Evolutionary conservation across 2,888 invertebrate genomes (phyloP), one percentile per base, ranked within the genome.

Genomic region (Odontomyia ornata): DNA sequence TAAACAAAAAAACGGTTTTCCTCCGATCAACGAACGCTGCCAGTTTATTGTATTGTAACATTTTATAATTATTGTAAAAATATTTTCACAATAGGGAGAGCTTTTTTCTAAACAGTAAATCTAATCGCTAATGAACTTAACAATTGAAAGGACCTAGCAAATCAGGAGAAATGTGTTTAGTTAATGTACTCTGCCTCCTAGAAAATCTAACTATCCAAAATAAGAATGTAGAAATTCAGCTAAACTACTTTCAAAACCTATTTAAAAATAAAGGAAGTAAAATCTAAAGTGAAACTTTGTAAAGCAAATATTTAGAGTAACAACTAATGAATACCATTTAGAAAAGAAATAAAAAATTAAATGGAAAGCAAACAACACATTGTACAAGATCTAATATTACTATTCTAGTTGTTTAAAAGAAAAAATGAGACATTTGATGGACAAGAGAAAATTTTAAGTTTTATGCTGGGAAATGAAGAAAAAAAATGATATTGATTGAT

Each of bases 11-110:
- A 36, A 65, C 65, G 65, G 36, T 65, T 65, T 72, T 72, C 71
- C 71, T 72, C 71, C 71, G 71, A 72, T 72, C n/a, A 72, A 72
- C 52, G 30, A 72, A 72, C 30, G 71, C 71, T 72, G 71, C 71
- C 71, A 72, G 71, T 56, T 46, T 47, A 72, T 56, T 67, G 30
- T 64, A 30, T 72, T 69, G 46, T 52, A 25, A 21, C 36, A 36
- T 36, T 36, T 3, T 36, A 36, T n/a, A n/a, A n/a, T n/a, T n/a
- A 36, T 36, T 36, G 36, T 36, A 36, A 36, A 36, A 27, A 28
- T 28, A 11, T 52, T 28, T 72, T 27, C n/a, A 52, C 4, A 18
- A 30, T 36, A 65, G 1, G 18, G 65, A 18, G 36, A 1, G 23
- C 18, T n/a, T 65, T 65, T 62, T 65, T 65, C 65, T 62, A 52